These are phyloP conservation scores for Apogon talboti DNA, from an alignment of 2,797 vertebrate genomes.

Conservation along the genomic window DNA sequence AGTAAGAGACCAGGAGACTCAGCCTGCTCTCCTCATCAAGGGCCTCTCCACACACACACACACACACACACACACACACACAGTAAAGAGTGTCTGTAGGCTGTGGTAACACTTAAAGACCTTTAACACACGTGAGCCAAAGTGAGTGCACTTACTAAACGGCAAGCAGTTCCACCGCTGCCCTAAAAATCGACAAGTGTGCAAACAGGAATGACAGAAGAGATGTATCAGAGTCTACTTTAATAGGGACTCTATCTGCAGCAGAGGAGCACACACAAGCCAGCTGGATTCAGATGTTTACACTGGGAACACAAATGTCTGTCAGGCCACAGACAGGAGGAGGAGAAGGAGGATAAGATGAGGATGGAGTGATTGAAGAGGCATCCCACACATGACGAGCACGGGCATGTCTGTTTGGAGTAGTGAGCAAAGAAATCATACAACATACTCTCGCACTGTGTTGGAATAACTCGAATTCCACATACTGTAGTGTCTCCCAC, in stretches of 20 bases:
- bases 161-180: conserved; percentile 31
- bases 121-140: conserved; percentile 52
- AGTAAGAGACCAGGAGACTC: conserved; percentile 40
- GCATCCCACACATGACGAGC: conserved; percentile 41
- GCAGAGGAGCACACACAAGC: conserved; percentile 44
- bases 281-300: conserved; percentile 47
- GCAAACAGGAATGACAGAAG: conserved; percentile 25
- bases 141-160: conserved; percentile 57
- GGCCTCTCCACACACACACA: conserved; percentile 47
- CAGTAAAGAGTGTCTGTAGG: conserved; percentile 35
- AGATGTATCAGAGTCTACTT: conserved; percentile 40
- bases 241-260: conserved; percentile 29
- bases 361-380: conserved; percentile 26
- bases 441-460: conserved; percentile 19
- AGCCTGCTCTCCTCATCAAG: conserved; percentile 58
- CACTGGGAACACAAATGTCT: conserved; percentile 27
- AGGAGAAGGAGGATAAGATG: conserved; percentile 5
- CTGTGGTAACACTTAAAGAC: conserved; percentile 51
- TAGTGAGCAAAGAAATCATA: conserved; percentile 49
- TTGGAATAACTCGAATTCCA: conserved; percentile 37
- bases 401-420: conserved; percentile 62
- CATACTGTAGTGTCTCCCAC: conserved; percentile 8
- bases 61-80: conserved; percentile 28
- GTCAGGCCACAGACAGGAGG: background rate
- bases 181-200: conserved; percentile 53